These are phyloP conservation scores for Molossus alvarezi DNA, from an alignment of 2,797 vertebrate genomes.

Conservation along the genomic window DNA sequence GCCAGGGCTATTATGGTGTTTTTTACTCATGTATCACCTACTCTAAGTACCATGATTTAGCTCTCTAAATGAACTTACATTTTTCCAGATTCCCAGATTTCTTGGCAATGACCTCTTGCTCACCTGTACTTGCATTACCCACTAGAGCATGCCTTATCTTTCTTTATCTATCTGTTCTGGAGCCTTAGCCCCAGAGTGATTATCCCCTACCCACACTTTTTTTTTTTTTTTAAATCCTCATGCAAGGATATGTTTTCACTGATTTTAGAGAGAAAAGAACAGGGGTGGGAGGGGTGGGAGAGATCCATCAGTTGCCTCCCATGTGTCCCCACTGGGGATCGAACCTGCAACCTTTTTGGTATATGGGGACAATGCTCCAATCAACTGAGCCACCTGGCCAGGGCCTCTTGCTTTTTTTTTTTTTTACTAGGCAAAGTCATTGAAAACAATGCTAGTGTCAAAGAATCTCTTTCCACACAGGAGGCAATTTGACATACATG, in stretches of 20 bases:
- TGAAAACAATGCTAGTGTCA: constrained; percentile 30
- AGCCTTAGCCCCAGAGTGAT: background rate
- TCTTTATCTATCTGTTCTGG: background rate
- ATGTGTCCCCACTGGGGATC: too few species aligned
- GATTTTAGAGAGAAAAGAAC: background rate
- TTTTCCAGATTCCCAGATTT: constrained; percentile 30
- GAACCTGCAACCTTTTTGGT: background rate
- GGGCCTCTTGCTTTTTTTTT: background rate
- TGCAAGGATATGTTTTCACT: background rate
- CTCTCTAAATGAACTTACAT: background rate
- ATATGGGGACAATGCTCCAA: background rate
- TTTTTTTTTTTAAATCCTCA: background rate
- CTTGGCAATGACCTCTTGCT: background rate
- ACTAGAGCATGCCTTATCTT: background rate
- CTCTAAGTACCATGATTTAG: background rate
- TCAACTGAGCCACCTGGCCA: background rate
- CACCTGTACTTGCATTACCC: background rate
- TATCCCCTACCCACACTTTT: too few species aligned
- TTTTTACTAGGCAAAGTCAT: constrained; percentile 33
- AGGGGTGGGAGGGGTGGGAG: too few species aligned
- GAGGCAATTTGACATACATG: background rate
- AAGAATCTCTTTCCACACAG: background rate
- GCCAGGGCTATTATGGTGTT: background rate
- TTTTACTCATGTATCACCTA: background rate
- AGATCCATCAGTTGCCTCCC: background rate